These are phyloP conservation scores for Stichopus horrens DNA, from an alignment of 53 echinoderm and acorn worm species.

Conservation along the genomic window DNA sequence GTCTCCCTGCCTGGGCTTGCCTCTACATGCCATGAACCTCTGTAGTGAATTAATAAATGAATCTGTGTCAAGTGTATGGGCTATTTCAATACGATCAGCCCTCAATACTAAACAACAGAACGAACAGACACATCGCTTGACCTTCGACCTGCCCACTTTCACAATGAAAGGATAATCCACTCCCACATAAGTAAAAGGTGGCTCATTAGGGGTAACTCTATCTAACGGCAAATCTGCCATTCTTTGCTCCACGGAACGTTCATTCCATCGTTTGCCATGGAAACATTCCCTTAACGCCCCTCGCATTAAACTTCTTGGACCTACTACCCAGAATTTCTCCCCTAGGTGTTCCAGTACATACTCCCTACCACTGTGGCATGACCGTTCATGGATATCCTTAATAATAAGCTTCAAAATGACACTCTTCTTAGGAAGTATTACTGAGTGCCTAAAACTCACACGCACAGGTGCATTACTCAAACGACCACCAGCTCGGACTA, in stretches of 20 bases:
- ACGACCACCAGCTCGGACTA: constrained; percentile 47
- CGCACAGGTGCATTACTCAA: constrained; percentile 34
- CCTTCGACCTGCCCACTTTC: constrained; percentile 48
- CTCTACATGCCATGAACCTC: constrained; percentile 58
- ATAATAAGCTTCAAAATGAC: constrained; percentile 35
- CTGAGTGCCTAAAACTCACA: constrained; percentile 34
- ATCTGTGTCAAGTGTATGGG: constrained; percentile 45
- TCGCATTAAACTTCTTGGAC: constrained; percentile 38
- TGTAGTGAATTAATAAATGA: constrained; percentile 54
- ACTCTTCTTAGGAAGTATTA: constrained; percentile 44
- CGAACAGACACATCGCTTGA: constrained; percentile 57
- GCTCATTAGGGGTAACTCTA: constrained; percentile 47
- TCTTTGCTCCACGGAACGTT: constrained; percentile 9
- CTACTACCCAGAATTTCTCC: constrained; percentile 52
- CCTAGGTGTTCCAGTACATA: constrained; percentile 46
- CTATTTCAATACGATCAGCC: constrained; percentile 61
- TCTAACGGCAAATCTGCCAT: constrained; percentile 57
- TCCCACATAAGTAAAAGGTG: constrained; percentile 59
- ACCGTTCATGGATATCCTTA: constrained; percentile 19
- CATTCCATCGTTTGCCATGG: constrained; percentile 30
- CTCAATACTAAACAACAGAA: constrained; percentile 57
- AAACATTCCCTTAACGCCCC: constrained; percentile 50
- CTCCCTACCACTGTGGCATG: constrained; percentile 59
- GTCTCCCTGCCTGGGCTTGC: constrained; percentile 42
- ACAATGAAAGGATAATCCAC: constrained; percentile 62